Conservation (phyloP, 1,140 invertebrate genomes). For the Drosophila bocqueti region DNA sequence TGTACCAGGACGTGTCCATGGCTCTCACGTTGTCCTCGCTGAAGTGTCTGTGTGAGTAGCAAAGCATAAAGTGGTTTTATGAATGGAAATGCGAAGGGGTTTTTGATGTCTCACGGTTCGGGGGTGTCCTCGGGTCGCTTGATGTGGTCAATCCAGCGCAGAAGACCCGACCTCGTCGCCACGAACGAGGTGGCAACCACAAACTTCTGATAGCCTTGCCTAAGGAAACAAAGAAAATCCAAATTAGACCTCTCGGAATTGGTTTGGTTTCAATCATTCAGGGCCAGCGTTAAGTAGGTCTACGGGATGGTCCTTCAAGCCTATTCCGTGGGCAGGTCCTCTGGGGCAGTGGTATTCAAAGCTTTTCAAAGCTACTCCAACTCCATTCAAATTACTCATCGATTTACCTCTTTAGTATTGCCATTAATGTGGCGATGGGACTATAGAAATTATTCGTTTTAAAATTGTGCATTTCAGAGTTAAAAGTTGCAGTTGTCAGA, state of each 20-base stretch:
- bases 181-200: constrained; percentile 93
- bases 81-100: neutral
- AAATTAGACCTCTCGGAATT: constrained; percentile 18
- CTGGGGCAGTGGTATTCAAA: constrained; percentile 44
- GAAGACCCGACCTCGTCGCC: constrained; percentile 94
- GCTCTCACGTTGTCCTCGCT: constrained; percentile 92
- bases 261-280: neutral
- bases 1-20: constrained; percentile 96
- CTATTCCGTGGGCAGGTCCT: constrained; percentile 42
- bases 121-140: constrained; percentile 86
- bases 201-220: constrained; percentile 94
- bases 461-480: constrained; percentile 68
- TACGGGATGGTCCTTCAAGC: constrained; percentile 34
- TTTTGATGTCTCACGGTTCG: constrained; percentile 87
- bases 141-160: constrained; percentile 92
- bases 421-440: constrained; percentile 94
- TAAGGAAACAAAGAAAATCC: constrained; percentile 86
- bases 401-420: constrained; percentile 93
- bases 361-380: constrained; percentile 51
- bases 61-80: neutral
- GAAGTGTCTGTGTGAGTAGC: constrained; percentile 88
- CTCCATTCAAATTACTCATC: constrained; percentile 35
- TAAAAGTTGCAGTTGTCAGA: constrained; percentile 48
- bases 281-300: constrained; percentile 12
- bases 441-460: constrained; percentile 86